phyloP scores from a whole-genome alignment of 2,797 vertebrate species.

The Centroberyx gerrardi region DNA sequence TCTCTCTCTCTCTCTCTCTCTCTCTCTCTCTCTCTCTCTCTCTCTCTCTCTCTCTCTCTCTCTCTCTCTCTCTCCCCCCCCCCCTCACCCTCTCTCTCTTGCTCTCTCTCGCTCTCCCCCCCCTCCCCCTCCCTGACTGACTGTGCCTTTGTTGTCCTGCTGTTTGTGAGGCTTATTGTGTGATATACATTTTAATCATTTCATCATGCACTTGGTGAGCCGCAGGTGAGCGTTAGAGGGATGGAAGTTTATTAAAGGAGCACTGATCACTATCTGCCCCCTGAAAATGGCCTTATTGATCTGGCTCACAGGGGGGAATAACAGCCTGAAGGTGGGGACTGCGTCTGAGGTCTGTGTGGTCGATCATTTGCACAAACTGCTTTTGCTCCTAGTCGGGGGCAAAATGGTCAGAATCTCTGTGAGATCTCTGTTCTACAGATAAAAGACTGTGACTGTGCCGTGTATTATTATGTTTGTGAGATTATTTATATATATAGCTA shows the following conservation, averaged over 20 bases:
- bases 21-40: no score
- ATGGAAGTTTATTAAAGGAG: constrained; percentile 85
- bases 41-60: no score
- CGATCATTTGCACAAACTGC: constrained; percentile 64
- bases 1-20: no score
- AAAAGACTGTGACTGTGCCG: constrained; percentile 4
- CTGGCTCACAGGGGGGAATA: constrained; percentile 65
- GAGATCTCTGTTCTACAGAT: constrained; percentile 34
- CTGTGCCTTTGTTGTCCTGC: constrained; percentile 58
- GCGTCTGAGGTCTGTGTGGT: constrained; percentile 58
- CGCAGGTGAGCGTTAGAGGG: constrained; percentile 71
- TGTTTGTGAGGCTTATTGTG: constrained; percentile 62
- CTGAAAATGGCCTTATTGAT: constrained; percentile 85
- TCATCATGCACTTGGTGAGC: constrained; percentile 69
- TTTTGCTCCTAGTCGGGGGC: constrained; percentile 38
- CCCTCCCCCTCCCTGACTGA: constrained; percentile 25
- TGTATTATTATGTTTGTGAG: not conserved
- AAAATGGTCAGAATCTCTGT: constrained; percentile 31
- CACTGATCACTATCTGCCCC: constrained; percentile 81
- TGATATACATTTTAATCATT: constrained; percentile 82
- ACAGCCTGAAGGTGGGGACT: constrained; percentile 55
- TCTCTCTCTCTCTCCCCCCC: no score
- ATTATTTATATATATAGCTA: no score
- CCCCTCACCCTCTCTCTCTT: no score
- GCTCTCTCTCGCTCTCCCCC: constrained; percentile 41